Evolutionary conservation across 2,888 invertebrate species (phyloP), one percentile per base, ranked within the genome.

Genomic region (Abrostola tripartita): DNA sequence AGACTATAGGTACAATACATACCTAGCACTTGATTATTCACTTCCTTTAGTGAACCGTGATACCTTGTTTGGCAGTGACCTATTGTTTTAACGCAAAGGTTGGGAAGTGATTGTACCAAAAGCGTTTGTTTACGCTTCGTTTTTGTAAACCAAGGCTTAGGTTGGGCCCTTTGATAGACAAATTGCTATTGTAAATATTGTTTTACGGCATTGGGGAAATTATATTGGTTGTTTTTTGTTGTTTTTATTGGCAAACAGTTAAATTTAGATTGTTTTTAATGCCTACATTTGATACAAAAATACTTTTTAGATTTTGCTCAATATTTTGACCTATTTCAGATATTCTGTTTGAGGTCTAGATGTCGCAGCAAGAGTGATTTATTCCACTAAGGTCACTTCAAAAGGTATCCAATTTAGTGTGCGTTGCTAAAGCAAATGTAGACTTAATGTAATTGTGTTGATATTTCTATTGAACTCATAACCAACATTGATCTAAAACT

Each of bases 51-150:
- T 71, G 67, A 53, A 68, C 61, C 68, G 58, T 70, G 73, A 61
- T 51, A 74, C 58, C 53, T 53, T 58, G 62, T 70, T 69, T 53
- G 53, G 68, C 47, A 52, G 53, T 61, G 59, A 65, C 60, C 74
- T 62, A 71, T 74, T 76, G 74, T 76, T 71, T 71, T 50, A 72
- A 60, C 54, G 40, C 67, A 75, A 76, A 61, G 73, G 73, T 65
- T 49, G 49, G 64, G 61, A 61, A 73, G 70, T 76, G 76, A 76
- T 76, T 69, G 58, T 70, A 63, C 67, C 69, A 65, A 76, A 76
- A 76, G 64, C 60, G 64, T 66, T 73, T 76, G 73, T 76, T 68
- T 73, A 57, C 67, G 52, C 67, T 61, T 50, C 63, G 68, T 57
- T 65, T 71, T 75, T 72, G 57, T 76, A 58, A 73, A 68, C 68